Conservation (phyloP, 2,888 invertebrate species). For the Anagyrus pseudococci region DNA sequence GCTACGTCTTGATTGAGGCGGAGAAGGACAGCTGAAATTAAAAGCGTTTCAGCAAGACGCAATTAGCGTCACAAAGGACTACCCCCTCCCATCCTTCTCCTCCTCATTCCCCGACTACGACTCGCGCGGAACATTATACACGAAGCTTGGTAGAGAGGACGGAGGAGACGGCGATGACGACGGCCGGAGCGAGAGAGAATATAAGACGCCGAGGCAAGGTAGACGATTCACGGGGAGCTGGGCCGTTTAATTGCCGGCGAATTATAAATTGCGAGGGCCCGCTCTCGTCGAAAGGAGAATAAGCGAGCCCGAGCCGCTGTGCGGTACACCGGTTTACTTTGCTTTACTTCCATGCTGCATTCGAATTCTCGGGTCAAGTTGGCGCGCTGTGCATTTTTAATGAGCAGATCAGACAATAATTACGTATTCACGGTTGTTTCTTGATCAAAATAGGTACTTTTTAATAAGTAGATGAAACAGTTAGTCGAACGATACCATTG, state of each 20-base stretch:
- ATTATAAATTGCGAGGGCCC: slow-evolving; percentile 42
- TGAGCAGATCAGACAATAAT: too few species aligned
- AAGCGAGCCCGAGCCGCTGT: not conserved
- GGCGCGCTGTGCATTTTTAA: slow-evolving; percentile 10
- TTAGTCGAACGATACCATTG: too few species aligned
- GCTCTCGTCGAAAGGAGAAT: not conserved
- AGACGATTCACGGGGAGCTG: slow-evolving; percentile 32
- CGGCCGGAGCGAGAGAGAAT: not conserved
- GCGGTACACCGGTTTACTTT: not conserved
- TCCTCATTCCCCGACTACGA: not conserved
- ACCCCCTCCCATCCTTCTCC: not conserved
- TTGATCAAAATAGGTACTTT: too few species aligned
- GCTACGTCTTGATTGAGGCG: slow-evolving; percentile 29
- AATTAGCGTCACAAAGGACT: slow-evolving; percentile 39
- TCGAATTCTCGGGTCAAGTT: slow-evolving; percentile 43
- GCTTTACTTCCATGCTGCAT: slow-evolving; percentile 43
- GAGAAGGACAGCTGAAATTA: slow-evolving; percentile 39
- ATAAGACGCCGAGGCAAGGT: not conserved
- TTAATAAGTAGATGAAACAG: too few species aligned
- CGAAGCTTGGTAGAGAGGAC: too few species aligned
- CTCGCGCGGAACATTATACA: not conserved
- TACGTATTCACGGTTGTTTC: too few species aligned
- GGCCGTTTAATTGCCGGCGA: slow-evolving; percentile 46
- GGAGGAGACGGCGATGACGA: not conserved
- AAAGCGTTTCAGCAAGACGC: slow-evolving; percentile 37